Conservation (phyloP, 2,888 invertebrate species). For the Tenodera sinensis region DNA sequence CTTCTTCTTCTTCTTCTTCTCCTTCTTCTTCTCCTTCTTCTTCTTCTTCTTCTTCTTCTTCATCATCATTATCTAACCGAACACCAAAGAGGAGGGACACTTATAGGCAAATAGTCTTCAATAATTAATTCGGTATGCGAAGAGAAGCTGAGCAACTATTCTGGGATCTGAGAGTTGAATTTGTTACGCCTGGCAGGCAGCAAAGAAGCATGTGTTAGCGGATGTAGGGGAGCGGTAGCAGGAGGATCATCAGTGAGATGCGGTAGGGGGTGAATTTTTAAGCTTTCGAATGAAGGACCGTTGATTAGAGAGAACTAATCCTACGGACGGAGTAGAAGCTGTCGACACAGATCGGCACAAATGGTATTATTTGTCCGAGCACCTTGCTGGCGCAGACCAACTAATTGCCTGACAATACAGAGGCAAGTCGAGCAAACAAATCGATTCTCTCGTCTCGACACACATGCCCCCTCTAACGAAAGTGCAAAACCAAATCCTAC, state of each 20-base stretch:
- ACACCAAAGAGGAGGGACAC: not conserved
- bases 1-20: too few relatives aligned
- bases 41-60: too few relatives aligned
- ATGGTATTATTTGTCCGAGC: not conserved
- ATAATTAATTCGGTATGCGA: not conserved
- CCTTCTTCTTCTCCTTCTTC: too few relatives aligned
- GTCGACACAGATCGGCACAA: not conserved
- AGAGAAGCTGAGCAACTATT: not conserved
- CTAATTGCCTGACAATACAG: not conserved
- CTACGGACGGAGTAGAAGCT: not conserved
- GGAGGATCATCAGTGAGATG: not conserved
- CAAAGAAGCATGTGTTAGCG: not conserved
- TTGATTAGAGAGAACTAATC: not conserved
- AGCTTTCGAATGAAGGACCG: not conserved
- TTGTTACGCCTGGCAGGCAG: not conserved
- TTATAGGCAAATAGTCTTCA: not conserved
- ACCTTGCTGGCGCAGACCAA: not conserved
- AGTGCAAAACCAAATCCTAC: not conserved
- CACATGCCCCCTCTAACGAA: not conserved
- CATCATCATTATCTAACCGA: not conserved
- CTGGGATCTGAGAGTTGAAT: not conserved
- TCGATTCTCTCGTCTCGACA: not conserved
- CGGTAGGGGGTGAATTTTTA: not conserved
- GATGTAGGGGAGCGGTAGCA: not conserved
- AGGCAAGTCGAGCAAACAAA: not conserved